Percentiles rank a stretch among this genome's conserved stretches.
Evolutionary conservation across 2,113 vertebrate genomes (phyloP).

Genomic region (Marcusenius ussheri): DNA sequence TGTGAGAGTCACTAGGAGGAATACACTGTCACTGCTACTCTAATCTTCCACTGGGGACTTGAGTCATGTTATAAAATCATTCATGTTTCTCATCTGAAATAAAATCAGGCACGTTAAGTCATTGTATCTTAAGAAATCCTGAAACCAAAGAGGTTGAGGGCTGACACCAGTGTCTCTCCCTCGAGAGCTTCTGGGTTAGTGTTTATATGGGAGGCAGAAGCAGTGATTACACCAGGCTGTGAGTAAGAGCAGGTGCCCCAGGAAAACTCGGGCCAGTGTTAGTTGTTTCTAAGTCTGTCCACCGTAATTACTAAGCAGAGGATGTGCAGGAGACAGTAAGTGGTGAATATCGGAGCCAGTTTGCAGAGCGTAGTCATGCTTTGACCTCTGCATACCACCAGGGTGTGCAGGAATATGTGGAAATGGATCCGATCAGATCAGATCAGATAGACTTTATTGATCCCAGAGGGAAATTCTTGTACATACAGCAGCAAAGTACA

Average conservation of each 20-base stretch:
- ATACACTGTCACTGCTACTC: constrained; percentile 41
- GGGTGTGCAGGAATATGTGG: too few species aligned
- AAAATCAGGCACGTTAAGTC: constrained; percentile 29
- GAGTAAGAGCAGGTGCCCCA: not conserved
- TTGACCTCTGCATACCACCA: not conserved
- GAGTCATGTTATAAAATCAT: not conserved
- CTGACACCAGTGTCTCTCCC: not conserved
- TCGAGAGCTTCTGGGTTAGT: constrained; percentile 13
- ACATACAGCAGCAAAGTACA: too few species aligned
- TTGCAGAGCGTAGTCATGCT: not conserved
- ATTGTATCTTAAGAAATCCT: constrained; percentile 18
- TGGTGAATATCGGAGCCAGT: not conserved
- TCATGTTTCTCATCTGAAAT: constrained; percentile 30
- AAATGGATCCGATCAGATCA: too few species aligned
- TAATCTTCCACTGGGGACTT: constrained; percentile 24
- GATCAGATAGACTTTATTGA: too few species aligned
- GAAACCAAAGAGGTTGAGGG: not conserved
- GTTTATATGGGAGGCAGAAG: constrained; percentile 3
- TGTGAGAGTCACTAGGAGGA: constrained; percentile 42
- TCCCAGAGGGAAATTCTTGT: too few species aligned
- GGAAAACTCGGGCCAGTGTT: not conserved
- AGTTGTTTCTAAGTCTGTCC: not conserved
- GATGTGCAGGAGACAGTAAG: not conserved
- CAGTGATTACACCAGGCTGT: constrained; percentile 15
- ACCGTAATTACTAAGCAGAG: not conserved